phyloP scores from a whole-genome alignment of 2,797 vertebrate genomes.

The Okamejei kenojei region DNA sequence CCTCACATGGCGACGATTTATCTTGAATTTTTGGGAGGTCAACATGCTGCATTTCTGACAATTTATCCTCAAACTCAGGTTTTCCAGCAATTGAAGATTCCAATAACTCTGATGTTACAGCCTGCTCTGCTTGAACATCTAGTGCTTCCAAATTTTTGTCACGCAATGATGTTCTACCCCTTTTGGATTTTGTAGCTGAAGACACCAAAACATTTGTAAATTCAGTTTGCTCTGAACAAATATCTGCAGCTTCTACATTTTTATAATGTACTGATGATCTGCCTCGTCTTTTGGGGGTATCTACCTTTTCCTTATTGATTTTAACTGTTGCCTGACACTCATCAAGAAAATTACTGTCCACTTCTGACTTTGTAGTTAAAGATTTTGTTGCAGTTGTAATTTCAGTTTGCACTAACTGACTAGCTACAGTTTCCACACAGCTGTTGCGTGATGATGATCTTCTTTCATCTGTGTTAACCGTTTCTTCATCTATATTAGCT shows the following conservation, averaged over 20 bases:
- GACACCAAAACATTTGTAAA: neutral
- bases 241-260: constrained; percentile 27
- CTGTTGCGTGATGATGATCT: constrained; percentile 46
- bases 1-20: constrained; percentile 46
- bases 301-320: constrained; percentile 40
- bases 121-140: constrained; percentile 36
- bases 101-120: no score
- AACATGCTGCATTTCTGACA: neutral
- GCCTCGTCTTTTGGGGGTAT: constrained; percentile 46
- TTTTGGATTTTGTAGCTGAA: neutral
- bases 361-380: no score
- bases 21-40: constrained; percentile 47
- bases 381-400: neutral
- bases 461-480: constrained; percentile 48
- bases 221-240: constrained; percentile 36
- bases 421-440: constrained; percentile 33
- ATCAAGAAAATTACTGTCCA: no score
- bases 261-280: constrained; percentile 46
- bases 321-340: neutral
- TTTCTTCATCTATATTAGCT: constrained; percentile 26
- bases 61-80: neutral
- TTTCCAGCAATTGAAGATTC: neutral
- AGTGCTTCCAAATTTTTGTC: constrained; percentile 43
- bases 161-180: constrained; percentile 43
- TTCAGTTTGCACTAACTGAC: constrained; percentile 35